Base-by-base conservation (phyloP, 2,888 invertebrate genomes). In the Lithophane leautieri region DNA sequence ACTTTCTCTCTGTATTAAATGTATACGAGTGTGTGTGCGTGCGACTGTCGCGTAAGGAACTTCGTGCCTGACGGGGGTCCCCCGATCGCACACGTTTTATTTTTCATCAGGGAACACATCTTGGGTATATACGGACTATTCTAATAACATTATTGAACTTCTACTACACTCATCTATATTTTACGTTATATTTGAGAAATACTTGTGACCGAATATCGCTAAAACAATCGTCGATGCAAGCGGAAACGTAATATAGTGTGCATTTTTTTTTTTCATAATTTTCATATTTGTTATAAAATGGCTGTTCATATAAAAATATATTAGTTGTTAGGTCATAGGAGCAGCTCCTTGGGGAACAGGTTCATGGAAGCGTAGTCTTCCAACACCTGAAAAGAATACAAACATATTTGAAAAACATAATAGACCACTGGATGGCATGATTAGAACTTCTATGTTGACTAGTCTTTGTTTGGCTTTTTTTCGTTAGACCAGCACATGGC, bases 331-430 rank as follows among this genome's bases (percentile, higher is more conserved):
- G 89, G 91, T 97, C 96, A 97, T 92, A 97, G 96, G 47, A 97
- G 93, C 84, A 98, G 95, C 71, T 98, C 98, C 91, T 97, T 97
- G 4, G 99, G 99, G 93, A 99, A 99, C 81, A 99, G 97, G 89
- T 98, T 98, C 97, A 98, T 98, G 62, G 97, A 95, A 68, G 98
- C 97, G 90, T 98, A 99, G 94, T 99, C 99, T 86, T 98, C 97
- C 44, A 99, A 94, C 75, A 99, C 97, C 97, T 98, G 95, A 1
- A 94, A 91, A 88, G 67, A 78, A 88, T 78, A 67, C 47, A 65
- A 25, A 67, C 2, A 34, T 61, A 58, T 50, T 40, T 60, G 19
- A 47, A 47, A 25, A 54, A 62, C 0, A 14, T n/a, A 44, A 54
- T 3, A 54, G 16, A 42, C 14, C 14, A 25, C 8, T 40, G 34